These are phyloP conservation scores for Hyposoter dolosus DNA, from an alignment of 2,888 invertebrate species.

Conservation along the genomic window DNA sequence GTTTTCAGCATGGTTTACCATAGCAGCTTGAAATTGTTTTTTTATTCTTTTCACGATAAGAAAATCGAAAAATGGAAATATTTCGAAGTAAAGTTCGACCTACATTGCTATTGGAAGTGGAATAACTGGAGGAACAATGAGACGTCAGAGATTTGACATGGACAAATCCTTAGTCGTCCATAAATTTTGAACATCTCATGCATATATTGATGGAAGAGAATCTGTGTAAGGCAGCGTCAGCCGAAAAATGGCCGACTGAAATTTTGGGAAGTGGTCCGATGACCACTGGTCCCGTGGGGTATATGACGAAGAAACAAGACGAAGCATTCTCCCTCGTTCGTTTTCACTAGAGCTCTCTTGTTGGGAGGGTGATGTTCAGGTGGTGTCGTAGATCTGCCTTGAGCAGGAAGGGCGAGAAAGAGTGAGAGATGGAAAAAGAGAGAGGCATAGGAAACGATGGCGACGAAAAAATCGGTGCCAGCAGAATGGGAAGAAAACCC, in stretches of 20 bases:
- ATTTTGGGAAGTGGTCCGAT: constrained; percentile 44
- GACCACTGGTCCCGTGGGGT: constrained; percentile 40
- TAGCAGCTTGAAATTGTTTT: too few relatives aligned
- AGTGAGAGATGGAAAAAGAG: constrained; percentile 1
- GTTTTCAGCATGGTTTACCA: too few relatives aligned
- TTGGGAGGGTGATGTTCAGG: constrained; percentile 61
- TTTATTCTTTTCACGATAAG: neutral
- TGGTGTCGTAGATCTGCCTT: constrained; percentile 54
- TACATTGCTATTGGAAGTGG: neutral
- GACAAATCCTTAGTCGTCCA: neutral
- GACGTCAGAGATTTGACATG: neutral
- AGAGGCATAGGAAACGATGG: constrained; percentile 12
- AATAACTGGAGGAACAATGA: neutral
- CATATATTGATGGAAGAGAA: constrained; percentile 3
- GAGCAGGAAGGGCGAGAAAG: constrained; percentile 28
- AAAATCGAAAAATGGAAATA: neutral
- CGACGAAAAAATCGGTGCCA: constrained; percentile 76
- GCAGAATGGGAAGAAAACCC: constrained; percentile 69
- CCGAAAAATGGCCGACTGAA: constrained; percentile 9
- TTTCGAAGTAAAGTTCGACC: neutral
- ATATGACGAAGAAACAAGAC: constrained; percentile 14
- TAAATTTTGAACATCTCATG: neutral
- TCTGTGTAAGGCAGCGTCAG: neutral
- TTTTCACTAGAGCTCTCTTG: constrained; percentile 31
- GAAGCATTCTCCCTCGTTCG: constrained; percentile 37